Base-by-base conservation (phyloP, 2,888 invertebrate species). In the Eurytoma californica region DNA sequence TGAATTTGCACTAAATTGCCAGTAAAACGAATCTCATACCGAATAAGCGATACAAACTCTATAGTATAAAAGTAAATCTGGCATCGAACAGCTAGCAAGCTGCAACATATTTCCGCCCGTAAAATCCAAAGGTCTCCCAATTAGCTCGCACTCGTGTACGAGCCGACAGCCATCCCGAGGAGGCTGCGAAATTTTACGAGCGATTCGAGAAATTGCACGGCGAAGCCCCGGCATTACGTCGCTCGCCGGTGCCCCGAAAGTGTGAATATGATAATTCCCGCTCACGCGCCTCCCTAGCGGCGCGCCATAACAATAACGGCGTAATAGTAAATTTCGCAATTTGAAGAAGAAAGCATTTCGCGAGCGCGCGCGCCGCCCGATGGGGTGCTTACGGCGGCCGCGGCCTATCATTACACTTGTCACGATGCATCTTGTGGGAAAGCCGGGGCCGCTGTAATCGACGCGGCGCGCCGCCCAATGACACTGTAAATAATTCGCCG, bases 341-440 rank as follows among this genome's bases (percentile, higher is more conserved):
- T 80, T 77, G 16, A 65, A 4, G 9, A 39, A 9, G 77, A 80
- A 77, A 80, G 73, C 65, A 76, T 80, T 80, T 80, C 72, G 68
- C 72, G 72, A 77, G 76, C 72, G 80, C 72, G 68, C 24, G 39
- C 39, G 7, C 39, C 9, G 39, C 9, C 39, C 39, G 39, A 39
- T 39, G 39, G 39, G 39, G 39, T 39, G 39, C 60, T 28, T 13
- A 24, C 9, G 24, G 51, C 51, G 47, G 30, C 18, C 73, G 82
- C 72, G 83, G 85, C 82, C 86, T 86, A 86, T 87, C 86, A 87
- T 86, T 86, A 87, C 82, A 82, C 80, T 75, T 14, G 60, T 14
- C 60, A 28, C 85, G 84, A 85, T 84, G 85, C 84, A 84, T 87
- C 85, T 86, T 84, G 82, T 82, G 77, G 73, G 77, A 80, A 80